phyloP scores from a whole-genome alignment of 2,797 vertebrate genomes.

The Sebastes glaucus region DNA sequence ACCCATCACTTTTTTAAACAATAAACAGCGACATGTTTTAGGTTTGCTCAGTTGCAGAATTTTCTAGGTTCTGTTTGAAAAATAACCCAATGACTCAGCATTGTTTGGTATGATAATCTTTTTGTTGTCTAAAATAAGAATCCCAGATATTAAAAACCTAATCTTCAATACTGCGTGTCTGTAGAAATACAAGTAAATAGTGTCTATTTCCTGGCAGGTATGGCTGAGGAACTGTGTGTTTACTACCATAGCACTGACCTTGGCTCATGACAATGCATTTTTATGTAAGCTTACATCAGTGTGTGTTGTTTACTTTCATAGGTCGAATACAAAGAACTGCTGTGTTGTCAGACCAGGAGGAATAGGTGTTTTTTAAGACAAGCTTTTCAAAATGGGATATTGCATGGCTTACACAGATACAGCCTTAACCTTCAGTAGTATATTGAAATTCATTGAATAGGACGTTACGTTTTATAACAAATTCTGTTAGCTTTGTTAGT shows the following conservation, averaged over 20 bases:
- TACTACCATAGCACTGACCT: conserved; percentile 12
- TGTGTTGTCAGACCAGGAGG: background rate
- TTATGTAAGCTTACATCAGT: conserved; percentile 24
- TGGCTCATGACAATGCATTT: conserved; percentile 43
- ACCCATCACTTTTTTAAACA: background rate
- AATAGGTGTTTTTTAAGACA: background rate
- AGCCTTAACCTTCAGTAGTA: background rate
- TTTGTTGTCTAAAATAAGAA: background rate
- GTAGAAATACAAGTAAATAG: background rate
- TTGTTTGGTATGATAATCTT: background rate
- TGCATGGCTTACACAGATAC: background rate
- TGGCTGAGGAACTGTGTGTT: background rate
- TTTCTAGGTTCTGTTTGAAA: background rate
- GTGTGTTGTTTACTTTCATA: conserved; percentile 7
- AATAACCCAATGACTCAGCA: background rate
- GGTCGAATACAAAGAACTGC: conserved; percentile 10
- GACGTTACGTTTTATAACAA: background rate
- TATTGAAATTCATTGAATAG: background rate
- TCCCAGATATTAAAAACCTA: background rate
- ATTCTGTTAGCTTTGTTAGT: background rate
- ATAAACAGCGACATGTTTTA: background rate
- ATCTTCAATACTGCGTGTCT: background rate
- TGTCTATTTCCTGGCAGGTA: background rate
- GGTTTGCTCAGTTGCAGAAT: background rate
- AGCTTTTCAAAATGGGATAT: background rate